phyloP scores from a whole-genome alignment of 2,888 invertebrate genomes.

The Sinopyrophorus schimmeli region DNA sequence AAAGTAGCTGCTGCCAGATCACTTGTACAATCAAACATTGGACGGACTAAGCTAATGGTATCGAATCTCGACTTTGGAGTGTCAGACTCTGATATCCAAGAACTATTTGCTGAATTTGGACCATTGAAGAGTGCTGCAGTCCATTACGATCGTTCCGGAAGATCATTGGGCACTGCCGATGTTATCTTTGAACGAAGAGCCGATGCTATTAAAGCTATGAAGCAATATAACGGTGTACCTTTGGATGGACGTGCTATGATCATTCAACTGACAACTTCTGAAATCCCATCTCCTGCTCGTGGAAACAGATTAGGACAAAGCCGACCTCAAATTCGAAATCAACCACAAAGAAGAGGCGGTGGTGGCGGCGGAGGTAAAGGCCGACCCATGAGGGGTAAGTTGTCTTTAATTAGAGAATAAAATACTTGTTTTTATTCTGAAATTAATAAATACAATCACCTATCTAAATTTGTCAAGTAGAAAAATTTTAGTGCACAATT shows the following conservation, averaged over 20 bases:
- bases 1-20: conserved; percentile 53
- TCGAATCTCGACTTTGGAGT: conserved; percentile 98
- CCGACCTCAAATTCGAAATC: conserved; percentile 42
- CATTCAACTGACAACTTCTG: conserved; percentile 87
- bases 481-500: too few relatives aligned
- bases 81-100: conserved; percentile 95
- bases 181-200: conserved; percentile 90
- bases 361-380: conserved; percentile 39
- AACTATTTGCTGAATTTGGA: conserved; percentile 97
- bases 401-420: too few relatives aligned
- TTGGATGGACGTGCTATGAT: conserved; percentile 96
- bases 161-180: conserved; percentile 96
- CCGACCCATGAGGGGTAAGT: conserved; percentile 46
- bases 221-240: conserved; percentile 97
- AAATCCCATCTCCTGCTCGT: conserved; percentile 64
- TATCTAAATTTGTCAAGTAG: too few relatives aligned
- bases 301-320: conserved; percentile 52
- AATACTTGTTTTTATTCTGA: too few relatives aligned
- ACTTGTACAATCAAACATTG: conserved; percentile 56
- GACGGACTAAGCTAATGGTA: conserved; percentile 85
- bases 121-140: conserved; percentile 91
- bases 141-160: conserved; percentile 95
- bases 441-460: too few relatives aligned
- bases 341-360: conserved; percentile 33
- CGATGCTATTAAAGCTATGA: conserved; percentile 95